Percentiles rank a stretch among this genome's conserved stretches.
These are phyloP conservation scores for Poecilus cupreus DNA, from an alignment of 2,888 invertebrate species.

Conservation along the genomic window DNA sequence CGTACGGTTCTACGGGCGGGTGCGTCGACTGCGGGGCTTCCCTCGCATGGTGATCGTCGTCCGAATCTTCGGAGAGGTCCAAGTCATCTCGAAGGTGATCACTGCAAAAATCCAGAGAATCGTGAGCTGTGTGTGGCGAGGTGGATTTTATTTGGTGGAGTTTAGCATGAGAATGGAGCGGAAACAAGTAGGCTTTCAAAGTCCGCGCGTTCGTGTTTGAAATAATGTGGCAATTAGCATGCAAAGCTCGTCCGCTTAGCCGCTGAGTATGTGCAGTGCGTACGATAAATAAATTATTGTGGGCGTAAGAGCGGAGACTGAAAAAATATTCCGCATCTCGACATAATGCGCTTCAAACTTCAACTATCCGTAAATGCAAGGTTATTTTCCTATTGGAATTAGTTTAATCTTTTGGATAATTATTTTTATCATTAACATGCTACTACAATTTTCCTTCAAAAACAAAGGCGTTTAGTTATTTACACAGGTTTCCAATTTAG, in stretches of 20 bases:
- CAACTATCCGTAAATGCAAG: no score
- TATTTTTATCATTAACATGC: no score
- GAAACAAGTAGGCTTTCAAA: conserved; percentile 52
- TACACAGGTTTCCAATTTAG: conserved; percentile 43
- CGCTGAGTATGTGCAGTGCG: conserved; percentile 40
- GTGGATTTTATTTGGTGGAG: not conserved
- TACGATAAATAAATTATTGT: conserved; percentile 54
- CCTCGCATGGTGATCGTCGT: conserved; percentile 73
- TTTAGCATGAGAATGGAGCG: conserved; percentile 51
- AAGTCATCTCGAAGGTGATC: conserved; percentile 78
- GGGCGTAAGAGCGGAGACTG: conserved; percentile 20
- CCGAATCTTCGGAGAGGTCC: conserved; percentile 85
- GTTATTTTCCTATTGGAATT: no score
- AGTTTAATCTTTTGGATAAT: no score
- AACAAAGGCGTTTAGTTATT: conserved; percentile 12
- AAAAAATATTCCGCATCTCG: conserved; percentile 1
- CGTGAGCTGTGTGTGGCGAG: not conserved
- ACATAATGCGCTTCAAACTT: no score
- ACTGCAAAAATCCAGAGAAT: not conserved
- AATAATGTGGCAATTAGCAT: conserved; percentile 51
- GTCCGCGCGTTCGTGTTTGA: conserved; percentile 26
- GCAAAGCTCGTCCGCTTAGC: conserved; percentile 43
- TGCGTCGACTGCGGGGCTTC: conserved; percentile 67
- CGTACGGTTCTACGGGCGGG: conserved; percentile 71
- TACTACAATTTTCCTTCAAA: not conserved